Conservation (phyloP, 2,113 vertebrate genomes). For the Glaucomys volans region DNA sequence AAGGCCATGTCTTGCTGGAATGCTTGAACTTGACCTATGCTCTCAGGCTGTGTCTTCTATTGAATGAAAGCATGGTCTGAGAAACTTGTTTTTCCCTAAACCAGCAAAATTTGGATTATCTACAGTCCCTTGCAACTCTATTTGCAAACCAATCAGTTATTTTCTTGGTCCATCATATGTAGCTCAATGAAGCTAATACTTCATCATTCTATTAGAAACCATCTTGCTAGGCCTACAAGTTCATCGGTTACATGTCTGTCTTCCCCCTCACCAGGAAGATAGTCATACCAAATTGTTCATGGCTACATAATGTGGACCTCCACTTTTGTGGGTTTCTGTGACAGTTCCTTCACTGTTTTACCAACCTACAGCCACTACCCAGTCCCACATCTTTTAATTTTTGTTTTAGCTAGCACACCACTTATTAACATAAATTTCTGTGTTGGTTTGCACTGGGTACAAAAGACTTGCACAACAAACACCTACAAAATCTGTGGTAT, state of each 20-base stretch:
- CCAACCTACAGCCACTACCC: neutral
- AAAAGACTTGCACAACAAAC: constrained; percentile 32
- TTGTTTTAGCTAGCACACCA: neutral
- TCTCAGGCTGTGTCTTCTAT: neutral
- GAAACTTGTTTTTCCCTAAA: neutral
- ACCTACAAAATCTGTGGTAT: constrained; percentile 5
- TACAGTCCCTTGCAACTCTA: neutral
- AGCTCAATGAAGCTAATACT: constrained; percentile 6
- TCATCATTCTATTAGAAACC: constrained; percentile 17
- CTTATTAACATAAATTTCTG: constrained; percentile 17
- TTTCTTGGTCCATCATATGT: constrained; percentile 20
- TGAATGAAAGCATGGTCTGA: neutral
- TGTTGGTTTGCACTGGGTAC: constrained; percentile 20
- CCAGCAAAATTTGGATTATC: neutral
- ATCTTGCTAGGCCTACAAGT: neutral
- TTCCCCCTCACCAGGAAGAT: constrained; percentile 7
- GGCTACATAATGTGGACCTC: neutral
- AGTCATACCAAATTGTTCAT: neutral
- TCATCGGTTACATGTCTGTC: neutral
- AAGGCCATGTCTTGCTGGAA: neutral
- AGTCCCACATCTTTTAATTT: constrained; percentile 9
- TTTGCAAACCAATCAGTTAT: constrained; percentile 4
- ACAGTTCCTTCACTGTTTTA: constrained; percentile 24
- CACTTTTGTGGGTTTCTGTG: constrained; percentile 24
- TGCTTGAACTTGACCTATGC: neutral